Evolutionary conservation across 37 sponge, comb jelly and placozoan species (phyloP).

Genomic region (Theonella swinhoei): DNA sequence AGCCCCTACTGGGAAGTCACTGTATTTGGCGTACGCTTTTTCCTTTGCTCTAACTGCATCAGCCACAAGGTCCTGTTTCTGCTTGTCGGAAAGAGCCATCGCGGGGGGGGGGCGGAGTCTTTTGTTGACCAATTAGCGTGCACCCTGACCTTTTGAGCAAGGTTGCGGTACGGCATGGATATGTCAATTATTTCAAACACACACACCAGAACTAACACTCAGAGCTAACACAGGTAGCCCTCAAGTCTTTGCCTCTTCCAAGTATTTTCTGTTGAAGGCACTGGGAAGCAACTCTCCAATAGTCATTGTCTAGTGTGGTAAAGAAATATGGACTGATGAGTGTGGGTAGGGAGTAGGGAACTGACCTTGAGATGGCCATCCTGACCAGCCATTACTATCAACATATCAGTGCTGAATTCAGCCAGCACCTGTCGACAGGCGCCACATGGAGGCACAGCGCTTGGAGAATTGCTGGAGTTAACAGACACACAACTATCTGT

Average conservation of each 20-base stretch:
- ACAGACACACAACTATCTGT: not conserved
- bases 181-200: too few relatives aligned
- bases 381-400: conserved; percentile 44
- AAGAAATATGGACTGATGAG: not conserved
- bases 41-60: conserved; percentile 51
- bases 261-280: conserved; percentile 38
- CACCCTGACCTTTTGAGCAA: too few relatives aligned
- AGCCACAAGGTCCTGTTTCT: conserved; percentile 39
- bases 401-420: conserved; percentile 70
- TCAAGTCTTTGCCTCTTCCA: conserved; percentile 1
- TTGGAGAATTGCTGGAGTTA: not conserved
- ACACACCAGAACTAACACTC: too few relatives aligned
- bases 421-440: conserved; percentile 83
- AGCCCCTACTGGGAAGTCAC: conserved; percentile 89
- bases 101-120: not conserved
- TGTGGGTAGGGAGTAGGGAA: not conserved
- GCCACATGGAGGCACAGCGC: conserved; percentile 80
- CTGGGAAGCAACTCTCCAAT: conserved; percentile 58
- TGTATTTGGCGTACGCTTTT: conserved; percentile 83
- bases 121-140: not conserved
- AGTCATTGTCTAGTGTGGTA: not conserved
- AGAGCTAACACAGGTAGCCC: too few relatives aligned
- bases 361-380: conserved; percentile 6
- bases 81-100: conserved; percentile 13
- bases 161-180: too few relatives aligned